Conservation (phyloP, 2,113 vertebrate species). For the Syngnathoides biaculeatus region DNA sequence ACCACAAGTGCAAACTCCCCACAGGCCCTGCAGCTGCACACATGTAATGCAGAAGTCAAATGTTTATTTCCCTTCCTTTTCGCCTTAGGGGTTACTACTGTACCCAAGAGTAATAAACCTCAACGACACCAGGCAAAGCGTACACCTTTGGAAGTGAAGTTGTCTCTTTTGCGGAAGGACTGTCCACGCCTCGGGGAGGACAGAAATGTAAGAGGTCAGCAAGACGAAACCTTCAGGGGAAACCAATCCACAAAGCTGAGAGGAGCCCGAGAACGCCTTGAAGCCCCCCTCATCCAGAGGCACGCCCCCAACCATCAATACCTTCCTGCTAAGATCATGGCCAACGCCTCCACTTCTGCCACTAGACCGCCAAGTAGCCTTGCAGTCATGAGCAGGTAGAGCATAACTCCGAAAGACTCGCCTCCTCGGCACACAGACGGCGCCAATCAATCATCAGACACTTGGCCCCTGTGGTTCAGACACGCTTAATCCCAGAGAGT, state of each 20-base stretch:
- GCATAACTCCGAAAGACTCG: conserved; percentile 21
- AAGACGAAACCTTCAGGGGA: conserved; percentile 23
- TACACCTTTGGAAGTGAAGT: not conserved
- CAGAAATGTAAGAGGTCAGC: conserved; percentile 28
- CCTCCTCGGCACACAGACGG: conserved; percentile 21
- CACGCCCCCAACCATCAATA: conserved; percentile 13
- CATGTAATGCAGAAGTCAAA: not conserved
- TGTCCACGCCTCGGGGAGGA: conserved; percentile 15
- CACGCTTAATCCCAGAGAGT: conserved; percentile 47
- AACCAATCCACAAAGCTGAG: conserved; percentile 15
- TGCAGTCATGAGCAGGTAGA: conserved; percentile 29
- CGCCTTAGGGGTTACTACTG: not conserved
- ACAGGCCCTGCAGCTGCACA: conserved; percentile 5
- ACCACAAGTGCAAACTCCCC: conserved; percentile 16
- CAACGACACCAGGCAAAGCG: not conserved
- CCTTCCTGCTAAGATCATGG: conserved; percentile 5
- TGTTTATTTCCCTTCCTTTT: not conserved
- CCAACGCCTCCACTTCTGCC: conserved; percentile 3
- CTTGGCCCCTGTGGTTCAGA: conserved; percentile 38
- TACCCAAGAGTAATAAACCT: not conserved
- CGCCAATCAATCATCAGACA: conserved; percentile 25
- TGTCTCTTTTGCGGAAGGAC: not conserved
- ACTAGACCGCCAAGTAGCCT: conserved; percentile 24
- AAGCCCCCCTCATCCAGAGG: not conserved
- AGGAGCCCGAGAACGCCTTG: conserved; percentile 24